A percentile compares a stretch with the other conserved stretches of the same genome.
Conservation (phyloP, 2,888 invertebrate genomes). For the Psylliodes chrysocephalus region DNA sequence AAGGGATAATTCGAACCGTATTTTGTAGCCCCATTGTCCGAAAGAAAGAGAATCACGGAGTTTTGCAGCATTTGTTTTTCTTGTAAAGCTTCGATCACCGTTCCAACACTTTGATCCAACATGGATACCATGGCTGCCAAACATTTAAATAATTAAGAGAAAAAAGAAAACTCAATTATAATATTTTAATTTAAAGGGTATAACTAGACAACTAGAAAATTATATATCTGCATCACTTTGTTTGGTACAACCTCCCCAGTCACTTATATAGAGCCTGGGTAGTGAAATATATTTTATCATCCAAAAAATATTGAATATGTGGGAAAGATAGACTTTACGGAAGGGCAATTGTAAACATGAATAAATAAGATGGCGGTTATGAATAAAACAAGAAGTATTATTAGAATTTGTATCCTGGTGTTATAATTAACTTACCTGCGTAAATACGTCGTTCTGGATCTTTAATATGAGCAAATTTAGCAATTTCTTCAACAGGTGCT, state of each 20-base stretch:
- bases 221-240: no score
- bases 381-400: no score
- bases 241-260: no score
- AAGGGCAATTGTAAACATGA: no score
- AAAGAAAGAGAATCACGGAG: conserved; percentile 86
- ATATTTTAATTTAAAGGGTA: no score
- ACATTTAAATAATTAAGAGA: no score
- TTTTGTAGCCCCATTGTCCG: conserved; percentile 91
- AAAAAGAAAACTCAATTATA: no score
- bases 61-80: conserved; percentile 79
- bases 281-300: no score
- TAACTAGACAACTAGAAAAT: no score
- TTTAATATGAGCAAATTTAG: conserved; percentile 74
- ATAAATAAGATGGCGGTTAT: no score
- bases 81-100: conserved; percentile 77
- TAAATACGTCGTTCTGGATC: conserved; percentile 74
- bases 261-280: no score
- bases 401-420: no score
- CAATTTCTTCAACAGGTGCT: conserved; percentile 77
- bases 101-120: conserved; percentile 88
- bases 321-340: background rate
- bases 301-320: background rate
- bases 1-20: conserved; percentile 84
- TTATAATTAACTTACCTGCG: conserved; percentile 70
- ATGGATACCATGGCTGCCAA: conserved; percentile 89